These are phyloP conservation scores for Premnoplex brunnescens DNA, from an alignment of 2,797 vertebrate genomes.

Conservation along the genomic window DNA sequence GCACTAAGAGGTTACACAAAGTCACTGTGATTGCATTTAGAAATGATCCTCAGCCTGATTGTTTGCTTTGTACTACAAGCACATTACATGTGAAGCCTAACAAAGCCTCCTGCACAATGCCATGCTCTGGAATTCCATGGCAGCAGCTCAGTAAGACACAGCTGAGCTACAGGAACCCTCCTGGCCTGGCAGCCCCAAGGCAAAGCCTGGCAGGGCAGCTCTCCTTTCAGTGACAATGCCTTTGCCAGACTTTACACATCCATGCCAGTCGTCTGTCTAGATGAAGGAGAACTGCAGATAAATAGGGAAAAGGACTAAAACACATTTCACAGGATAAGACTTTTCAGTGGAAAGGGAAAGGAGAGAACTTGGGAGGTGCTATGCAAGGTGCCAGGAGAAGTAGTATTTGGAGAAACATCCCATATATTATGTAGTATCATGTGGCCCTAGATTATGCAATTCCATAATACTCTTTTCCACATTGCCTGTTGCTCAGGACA, in stretches of 20 bases:
- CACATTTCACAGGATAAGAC: background rate
- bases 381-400: background rate
- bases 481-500: background rate
- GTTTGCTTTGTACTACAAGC: conserved; percentile 16
- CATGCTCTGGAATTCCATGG: background rate
- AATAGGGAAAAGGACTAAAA: background rate
- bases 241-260: background rate
- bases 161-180: background rate
- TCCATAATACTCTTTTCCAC: background rate
- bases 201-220: background rate
- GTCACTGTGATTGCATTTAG: background rate
- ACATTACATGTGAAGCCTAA: background rate
- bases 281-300: background rate
- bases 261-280: background rate
- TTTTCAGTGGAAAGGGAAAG: background rate
- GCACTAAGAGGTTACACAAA: background rate
- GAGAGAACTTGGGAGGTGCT: background rate
- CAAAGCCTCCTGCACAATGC: background rate
- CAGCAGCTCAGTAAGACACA: background rate
- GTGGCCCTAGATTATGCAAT: background rate
- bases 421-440: background rate
- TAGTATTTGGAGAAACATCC: background rate
- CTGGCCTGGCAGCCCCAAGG: background rate
- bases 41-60: background rate
- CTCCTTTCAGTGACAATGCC: background rate